Base-by-base conservation (phyloP, 2,888 invertebrate species). In the Thelaira solivaga region DNA sequence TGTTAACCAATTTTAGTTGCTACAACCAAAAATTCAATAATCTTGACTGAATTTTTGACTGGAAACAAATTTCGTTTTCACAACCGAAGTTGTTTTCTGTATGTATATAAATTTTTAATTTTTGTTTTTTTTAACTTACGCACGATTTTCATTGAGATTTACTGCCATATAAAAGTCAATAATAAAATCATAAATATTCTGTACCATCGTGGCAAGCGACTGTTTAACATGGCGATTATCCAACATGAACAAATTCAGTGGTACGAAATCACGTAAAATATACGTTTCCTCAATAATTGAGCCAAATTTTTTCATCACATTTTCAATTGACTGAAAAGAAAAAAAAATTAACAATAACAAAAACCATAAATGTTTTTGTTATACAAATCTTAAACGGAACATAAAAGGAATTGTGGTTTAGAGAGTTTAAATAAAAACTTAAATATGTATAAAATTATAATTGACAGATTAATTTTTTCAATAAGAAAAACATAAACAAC, bases 181-280 rank as follows among this genome's bases (percentile, higher is more conserved):
- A 81, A 88, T 85, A 82, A 88, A 88, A 82, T 87, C 85, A 82
- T 87, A 88, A 81, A 89, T 84, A 76, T 89, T 86, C 74, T 83
- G 82, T 67, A 89, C 85, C 79, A 89, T 82, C 84, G 86, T 86
- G 43, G 83, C 84, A 61, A 89, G 81, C 49, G 88, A 85, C 67
- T 83, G 82, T 81, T 89, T 89, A 69, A 89, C 87, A 82, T 88
- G 88, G 7, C 88, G 88, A 84, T 90, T 91, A 85, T 95, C 94
- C 80, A 95, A 90, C 90, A 94, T 93, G 81, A 97, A 90, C 90
- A 97, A 92, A 90, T 96, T 97, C 69, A 97, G 90, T 0, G 96
- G 95, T 45, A 97, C 93, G 83, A 94, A 92, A 73, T 94, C 91
- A 34, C 95, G 91, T 83, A 96, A 91, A 86, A 93, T 90, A 80